A percentile compares a stretch with the other conserved stretches of the same genome.
Conservation (phyloP, 2,797 vertebrate genomes). For the Cuculus canorus region DNA sequence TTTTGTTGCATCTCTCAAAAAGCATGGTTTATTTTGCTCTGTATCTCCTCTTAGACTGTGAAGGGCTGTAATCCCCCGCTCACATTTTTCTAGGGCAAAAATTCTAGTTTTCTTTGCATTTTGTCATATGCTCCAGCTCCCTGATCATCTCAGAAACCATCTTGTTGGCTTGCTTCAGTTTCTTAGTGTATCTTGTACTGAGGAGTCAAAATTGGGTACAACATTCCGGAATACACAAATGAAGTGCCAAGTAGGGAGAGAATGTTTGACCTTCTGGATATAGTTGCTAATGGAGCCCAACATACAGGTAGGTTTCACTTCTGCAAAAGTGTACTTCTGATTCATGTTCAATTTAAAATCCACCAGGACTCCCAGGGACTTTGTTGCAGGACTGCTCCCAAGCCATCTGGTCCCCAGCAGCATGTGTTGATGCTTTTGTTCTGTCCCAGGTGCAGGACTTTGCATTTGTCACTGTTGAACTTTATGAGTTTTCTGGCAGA, state of each 20-base stretch:
- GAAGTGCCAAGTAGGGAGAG: not conserved
- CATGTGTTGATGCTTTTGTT: not conserved
- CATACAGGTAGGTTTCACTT: not conserved
- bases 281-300: not conserved
- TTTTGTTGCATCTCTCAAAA: not conserved
- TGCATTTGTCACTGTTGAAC: not conserved
- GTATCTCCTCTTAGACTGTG: not conserved
- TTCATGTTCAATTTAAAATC: not conserved
- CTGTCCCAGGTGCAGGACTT: not conserved
- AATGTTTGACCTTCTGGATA: not conserved
- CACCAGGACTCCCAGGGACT: not conserved
- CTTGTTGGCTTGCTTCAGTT: not conserved
- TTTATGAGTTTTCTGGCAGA: not conserved
- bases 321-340: not conserved
- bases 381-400: not conserved
- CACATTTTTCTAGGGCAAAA: not conserved
- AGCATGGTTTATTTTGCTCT: not conserved
- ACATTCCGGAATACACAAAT: not conserved
- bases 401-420: not conserved
- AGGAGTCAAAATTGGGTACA: not conserved
- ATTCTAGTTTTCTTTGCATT: not conserved
- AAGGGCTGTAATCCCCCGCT: not conserved
- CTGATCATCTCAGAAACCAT: not conserved
- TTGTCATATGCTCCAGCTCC: not conserved
- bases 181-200: not conserved